These are phyloP conservation scores for Kuschelorhynchus macadamiae DNA, from an alignment of 2,888 invertebrate species.

Conservation along the genomic window DNA sequence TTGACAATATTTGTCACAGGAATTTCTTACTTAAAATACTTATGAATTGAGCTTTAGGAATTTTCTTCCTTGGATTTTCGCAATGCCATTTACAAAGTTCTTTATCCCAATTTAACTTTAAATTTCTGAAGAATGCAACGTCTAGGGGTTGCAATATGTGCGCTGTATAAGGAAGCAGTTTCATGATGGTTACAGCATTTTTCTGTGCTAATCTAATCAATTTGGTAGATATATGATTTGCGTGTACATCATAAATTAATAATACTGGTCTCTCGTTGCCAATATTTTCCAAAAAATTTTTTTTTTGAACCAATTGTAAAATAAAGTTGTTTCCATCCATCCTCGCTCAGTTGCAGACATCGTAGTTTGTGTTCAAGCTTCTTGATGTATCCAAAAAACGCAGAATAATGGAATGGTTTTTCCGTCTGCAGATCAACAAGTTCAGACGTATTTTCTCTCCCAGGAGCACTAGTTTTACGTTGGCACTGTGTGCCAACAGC, in stretches of 20 bases:
- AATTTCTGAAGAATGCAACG: neutral
- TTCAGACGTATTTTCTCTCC: conserved; percentile 42
- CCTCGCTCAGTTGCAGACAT: no score
- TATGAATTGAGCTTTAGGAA: conserved; percentile 8
- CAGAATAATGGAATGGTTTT: conserved; percentile 37
- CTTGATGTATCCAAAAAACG: conserved; percentile 41
- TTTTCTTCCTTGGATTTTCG: neutral
- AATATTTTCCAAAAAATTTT: conserved; percentile 20
- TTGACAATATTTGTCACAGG: conserved; percentile 9
- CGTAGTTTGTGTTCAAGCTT: conserved; percentile 8
- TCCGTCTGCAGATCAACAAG: conserved; percentile 41
- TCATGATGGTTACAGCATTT: conserved; percentile 12
- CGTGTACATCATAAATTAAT: conserved; percentile 54
- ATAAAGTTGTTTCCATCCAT: no score
- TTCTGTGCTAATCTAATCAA: conserved; percentile 51
- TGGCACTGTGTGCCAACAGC: no score
- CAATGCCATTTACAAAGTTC: neutral
- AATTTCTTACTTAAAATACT: conserved; percentile 2
- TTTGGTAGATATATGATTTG: conserved; percentile 54
- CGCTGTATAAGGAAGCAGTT: no score
- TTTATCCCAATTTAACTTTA: neutral
- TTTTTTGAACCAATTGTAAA: no score
- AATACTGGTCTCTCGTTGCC: conserved; percentile 19
- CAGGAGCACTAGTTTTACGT: conserved; percentile 15
- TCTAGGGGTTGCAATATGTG: conserved; percentile 9